A percentile compares a stretch with the other conserved stretches of the same genome.
Conservation (phyloP, 2,888 invertebrate species). For the Ceratothoa steindachneri region DNA sequence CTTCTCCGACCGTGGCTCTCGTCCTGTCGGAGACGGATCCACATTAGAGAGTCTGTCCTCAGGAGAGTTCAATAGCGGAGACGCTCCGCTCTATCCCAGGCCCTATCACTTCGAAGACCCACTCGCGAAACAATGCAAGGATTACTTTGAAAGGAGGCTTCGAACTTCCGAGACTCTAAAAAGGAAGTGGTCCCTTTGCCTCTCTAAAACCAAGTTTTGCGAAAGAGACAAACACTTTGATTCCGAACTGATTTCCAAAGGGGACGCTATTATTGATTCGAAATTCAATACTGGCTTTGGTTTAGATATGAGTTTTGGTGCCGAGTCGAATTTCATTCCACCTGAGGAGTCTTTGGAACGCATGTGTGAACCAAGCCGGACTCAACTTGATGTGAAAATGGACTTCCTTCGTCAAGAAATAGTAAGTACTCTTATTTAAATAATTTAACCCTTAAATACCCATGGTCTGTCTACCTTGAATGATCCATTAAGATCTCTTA, state of each 20-base stretch:
- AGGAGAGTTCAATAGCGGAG: too few relatives aligned
- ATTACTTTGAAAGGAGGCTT: constrained; percentile 29
- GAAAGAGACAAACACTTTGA: background rate
- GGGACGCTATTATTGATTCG: background rate
- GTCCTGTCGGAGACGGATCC: background rate
- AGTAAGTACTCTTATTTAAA: constrained; percentile 21
- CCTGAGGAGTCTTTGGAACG: background rate
- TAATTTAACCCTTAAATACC: background rate
- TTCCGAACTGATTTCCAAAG: background rate
- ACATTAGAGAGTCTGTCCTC: background rate
- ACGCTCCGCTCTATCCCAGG: too few relatives aligned
- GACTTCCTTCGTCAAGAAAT: constrained; percentile 36
- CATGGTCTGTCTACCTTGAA: background rate
- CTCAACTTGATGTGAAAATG: constrained; percentile 32
- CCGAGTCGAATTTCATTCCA: background rate
- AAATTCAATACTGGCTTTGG: background rate
- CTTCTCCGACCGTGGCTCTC: background rate
- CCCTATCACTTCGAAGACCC: constrained; percentile 10
- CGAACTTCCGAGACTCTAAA: constrained; percentile 30
- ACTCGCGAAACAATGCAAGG: constrained; percentile 26
- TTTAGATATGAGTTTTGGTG: background rate
- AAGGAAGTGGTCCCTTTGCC: constrained; percentile 31
- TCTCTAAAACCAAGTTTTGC: background rate
- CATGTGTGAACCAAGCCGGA: constrained; percentile 10
- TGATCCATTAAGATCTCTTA: background rate